Conservation (phyloP, 2,888 invertebrate species). For the Andricus curvator region DNA sequence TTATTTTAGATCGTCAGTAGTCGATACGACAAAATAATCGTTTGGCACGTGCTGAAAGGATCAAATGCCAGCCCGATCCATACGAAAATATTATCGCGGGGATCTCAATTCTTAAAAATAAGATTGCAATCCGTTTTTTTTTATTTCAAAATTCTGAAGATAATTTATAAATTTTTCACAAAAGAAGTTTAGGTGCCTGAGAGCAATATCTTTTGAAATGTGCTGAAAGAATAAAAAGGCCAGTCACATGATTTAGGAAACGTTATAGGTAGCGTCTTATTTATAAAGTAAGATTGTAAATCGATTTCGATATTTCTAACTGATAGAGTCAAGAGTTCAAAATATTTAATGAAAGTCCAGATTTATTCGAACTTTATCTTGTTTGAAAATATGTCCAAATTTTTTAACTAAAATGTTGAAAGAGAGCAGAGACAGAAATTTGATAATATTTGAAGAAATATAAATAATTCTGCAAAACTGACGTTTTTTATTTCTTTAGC, state of each 20-base stretch:
- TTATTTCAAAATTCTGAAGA: neutral
- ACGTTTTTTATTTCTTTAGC: too few relatives aligned
- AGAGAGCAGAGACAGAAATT: too few relatives aligned
- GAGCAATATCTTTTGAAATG: neutral
- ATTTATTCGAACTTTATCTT: too few relatives aligned
- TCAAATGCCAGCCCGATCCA: neutral
- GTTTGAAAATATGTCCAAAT: too few relatives aligned
- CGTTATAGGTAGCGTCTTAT: neutral
- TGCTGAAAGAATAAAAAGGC: neutral
- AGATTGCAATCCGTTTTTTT: neutral
- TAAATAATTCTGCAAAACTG: too few relatives aligned
- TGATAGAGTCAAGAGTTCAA: too few relatives aligned
- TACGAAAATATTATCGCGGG: neutral
- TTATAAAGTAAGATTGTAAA: neutral
- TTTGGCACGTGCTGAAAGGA: neutral
- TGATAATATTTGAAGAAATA: too few relatives aligned
- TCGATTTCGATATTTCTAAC: too few relatives aligned
- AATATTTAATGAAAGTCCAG: too few relatives aligned
- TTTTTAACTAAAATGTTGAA: too few relatives aligned
- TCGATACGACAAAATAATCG: neutral
- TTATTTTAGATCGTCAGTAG: neutral
- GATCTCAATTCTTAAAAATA: neutral
- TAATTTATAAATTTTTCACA: neutral
- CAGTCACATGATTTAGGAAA: neutral
- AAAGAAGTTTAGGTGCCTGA: neutral